These are phyloP conservation scores for Thyatira batis DNA, from an alignment of 2,888 invertebrate genomes.

Conservation along the genomic window DNA sequence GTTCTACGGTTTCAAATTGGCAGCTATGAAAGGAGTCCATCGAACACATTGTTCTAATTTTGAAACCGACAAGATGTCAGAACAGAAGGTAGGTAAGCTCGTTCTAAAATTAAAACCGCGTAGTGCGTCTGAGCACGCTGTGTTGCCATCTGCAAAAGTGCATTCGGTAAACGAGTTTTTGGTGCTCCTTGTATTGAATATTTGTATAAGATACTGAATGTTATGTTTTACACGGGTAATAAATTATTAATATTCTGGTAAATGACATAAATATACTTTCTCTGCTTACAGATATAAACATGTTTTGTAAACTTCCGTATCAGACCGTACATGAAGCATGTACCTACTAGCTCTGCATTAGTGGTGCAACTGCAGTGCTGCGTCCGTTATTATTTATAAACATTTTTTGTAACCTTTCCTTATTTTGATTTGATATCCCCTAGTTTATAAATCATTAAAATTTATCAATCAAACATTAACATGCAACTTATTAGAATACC, in stretches of 20 bases:
- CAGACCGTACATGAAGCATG: background rate
- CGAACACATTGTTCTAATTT: conserved; percentile 44
- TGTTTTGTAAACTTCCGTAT: conserved; percentile 9
- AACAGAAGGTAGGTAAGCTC: conserved; percentile 30
- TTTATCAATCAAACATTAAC: background rate
- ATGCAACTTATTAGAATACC: too few relatives aligned
- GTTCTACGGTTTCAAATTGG: conserved; percentile 14
- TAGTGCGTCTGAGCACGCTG: conserved; percentile 58
- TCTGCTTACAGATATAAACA: conserved; percentile 1
- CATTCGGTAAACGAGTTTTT: background rate
- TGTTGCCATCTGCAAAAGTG: conserved; percentile 26
- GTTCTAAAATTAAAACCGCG: conserved; percentile 62
- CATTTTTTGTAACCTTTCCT: background rate
- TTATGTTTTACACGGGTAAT: background rate
- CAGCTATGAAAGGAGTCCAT: conserved; percentile 29
- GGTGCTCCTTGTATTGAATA: background rate
- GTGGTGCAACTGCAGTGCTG: background rate
- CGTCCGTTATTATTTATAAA: background rate
- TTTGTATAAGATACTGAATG: background rate
- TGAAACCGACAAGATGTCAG: conserved; percentile 50
- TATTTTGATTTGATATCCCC: background rate
- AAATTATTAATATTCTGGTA: conserved; percentile 1
- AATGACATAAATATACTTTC: conserved; percentile 4
- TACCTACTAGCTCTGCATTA: background rate
- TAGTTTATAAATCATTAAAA: background rate